Percentiles rank a stretch among this genome's conserved stretches.
These are phyloP conservation scores for Rousettus madagascariensis DNA, from an alignment of 2,797 vertebrate species.

Conservation along the genomic window DNA sequence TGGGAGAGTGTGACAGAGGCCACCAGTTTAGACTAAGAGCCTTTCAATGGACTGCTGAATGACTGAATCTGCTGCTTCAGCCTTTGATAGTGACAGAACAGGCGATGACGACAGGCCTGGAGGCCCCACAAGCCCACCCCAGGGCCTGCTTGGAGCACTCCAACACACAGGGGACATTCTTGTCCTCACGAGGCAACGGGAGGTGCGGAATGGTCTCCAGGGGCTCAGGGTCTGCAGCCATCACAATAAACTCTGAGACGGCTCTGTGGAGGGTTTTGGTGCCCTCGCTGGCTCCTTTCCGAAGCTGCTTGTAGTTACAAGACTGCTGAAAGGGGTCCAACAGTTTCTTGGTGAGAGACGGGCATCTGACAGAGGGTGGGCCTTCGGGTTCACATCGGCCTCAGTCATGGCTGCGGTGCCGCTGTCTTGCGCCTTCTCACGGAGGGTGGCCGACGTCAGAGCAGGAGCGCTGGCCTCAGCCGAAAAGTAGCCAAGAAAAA, in stretches of 20 bases:
- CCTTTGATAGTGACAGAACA: slow-evolving; percentile 97
- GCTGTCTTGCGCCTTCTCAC: background rate
- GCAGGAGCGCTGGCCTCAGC: rapidly evolving
- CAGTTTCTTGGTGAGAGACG: slow-evolving; percentile 95
- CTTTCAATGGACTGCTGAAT: slow-evolving; percentile 96
- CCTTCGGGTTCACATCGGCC: slow-evolving; percentile 96
- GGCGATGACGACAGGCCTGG: slow-evolving; percentile 95
- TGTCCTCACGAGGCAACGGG: slow-evolving; percentile 96
- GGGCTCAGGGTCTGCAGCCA: slow-evolving; percentile 97
- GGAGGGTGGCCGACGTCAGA: rapidly evolving
- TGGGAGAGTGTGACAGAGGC: background rate
- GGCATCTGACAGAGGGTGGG: slow-evolving; percentile 96
- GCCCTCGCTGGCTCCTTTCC: slow-evolving; percentile 98
- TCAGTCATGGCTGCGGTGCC: slow-evolving; percentile 84
- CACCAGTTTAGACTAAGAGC: slow-evolving; percentile 90
- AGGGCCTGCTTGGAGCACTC: slow-evolving; percentile 98
- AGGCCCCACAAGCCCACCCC: slow-evolving; percentile 95
- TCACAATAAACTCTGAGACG: slow-evolving; percentile 97
- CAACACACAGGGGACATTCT: slow-evolving; percentile 97
- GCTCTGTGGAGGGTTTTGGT: slow-evolving; percentile 98
- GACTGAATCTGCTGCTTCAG: slow-evolving; percentile 97
- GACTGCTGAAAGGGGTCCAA: slow-evolving; percentile 97
- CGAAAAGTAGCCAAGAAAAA: background rate
- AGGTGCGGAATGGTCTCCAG: slow-evolving; percentile 98
- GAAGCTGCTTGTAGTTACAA: slow-evolving; percentile 96